Evolutionary conservation across 2,888 invertebrate genomes (phyloP), one percentile per base, ranked within the genome.

Genomic region (Patella caerulea): DNA sequence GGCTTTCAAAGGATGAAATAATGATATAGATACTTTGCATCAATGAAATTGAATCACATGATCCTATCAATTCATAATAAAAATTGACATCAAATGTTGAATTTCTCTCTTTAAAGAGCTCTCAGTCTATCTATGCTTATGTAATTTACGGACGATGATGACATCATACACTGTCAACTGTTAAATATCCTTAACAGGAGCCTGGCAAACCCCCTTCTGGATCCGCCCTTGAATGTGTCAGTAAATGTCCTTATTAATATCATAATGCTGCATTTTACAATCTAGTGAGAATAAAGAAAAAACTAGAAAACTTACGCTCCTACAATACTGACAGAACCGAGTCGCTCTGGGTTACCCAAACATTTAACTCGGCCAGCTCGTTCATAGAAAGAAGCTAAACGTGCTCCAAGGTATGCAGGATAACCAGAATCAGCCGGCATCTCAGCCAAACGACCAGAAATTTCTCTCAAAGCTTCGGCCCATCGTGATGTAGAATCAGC

Each of bases 401-500:
- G 95, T 15, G 99, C 99, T 76, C 98, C 98, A 91, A 99, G 94
- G 93, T 99, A 99, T 79, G 99, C 99, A 71, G 99, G 99, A 93
- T 99, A 99, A 91, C 99, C 99, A 73, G 94, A 94, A 90, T 94
- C 93, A 88, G 99, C 99, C 91, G 99, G 99, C 99, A 99, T 99
- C 94, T 99, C 99, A 92, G 99, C 99, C 92, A 99, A 94, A 93
- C 99, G 98, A 90, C 94, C 98, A 0, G 99, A 99, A 93, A 99
- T 99, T 95, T 99, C 99, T 93, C 99, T 95, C 92, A 99, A 94
- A 87, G 99, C 99, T 93, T 99, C 99, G 81, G 99, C 99, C 99
- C 99, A 99, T 93, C 99, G 97, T 17, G 99, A 99, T 29, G 99
- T 99, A 53, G 99, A 99, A 93, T 99, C 99, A 83, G 99, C 99